phyloP scores from a whole-genome alignment of 2,113 vertebrate species.

The Dinomys branickii region DNA sequence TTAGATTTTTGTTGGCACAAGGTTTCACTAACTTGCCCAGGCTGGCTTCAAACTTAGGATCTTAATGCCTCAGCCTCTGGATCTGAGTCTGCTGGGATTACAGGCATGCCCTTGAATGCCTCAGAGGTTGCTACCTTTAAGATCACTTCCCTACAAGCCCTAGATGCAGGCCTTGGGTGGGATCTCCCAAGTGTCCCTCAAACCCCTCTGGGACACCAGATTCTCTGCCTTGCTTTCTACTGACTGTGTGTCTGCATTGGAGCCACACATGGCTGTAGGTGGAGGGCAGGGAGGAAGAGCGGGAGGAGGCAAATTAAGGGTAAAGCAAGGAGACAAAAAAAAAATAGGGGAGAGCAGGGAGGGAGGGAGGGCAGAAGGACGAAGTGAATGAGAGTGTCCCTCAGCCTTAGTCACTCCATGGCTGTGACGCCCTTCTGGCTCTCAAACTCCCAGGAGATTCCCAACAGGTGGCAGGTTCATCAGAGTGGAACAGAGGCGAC shows the following conservation, averaged over 20 bases:
- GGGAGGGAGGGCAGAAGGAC: too few species aligned
- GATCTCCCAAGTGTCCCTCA: neutral
- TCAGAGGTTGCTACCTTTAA: neutral
- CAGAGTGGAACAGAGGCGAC: constrained; percentile 82
- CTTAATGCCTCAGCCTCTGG: neutral
- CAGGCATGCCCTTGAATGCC: neutral
- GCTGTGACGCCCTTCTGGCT: neutral
- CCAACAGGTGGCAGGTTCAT: constrained; percentile 62
- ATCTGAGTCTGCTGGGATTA: neutral
- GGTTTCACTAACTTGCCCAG: too few species aligned
- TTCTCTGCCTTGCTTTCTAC: too few species aligned
- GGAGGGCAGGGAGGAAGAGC: neutral
- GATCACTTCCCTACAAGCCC: neutral
- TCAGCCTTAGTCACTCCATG: neutral
- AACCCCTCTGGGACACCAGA: neutral
- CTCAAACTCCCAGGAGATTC: neutral
- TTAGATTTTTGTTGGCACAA: too few species aligned
- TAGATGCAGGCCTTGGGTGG: neutral
- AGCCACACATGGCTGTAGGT: neutral
- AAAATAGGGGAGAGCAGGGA: too few species aligned
- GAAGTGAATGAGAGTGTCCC: neutral
- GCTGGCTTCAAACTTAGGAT: too few species aligned
- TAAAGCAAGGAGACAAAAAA: too few species aligned
- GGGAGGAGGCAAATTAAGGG: neutral
- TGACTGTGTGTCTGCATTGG: too few species aligned